These are phyloP conservation scores for Blastobasis adustella DNA, from an alignment of 2,888 invertebrate species.

Conservation along the genomic window DNA sequence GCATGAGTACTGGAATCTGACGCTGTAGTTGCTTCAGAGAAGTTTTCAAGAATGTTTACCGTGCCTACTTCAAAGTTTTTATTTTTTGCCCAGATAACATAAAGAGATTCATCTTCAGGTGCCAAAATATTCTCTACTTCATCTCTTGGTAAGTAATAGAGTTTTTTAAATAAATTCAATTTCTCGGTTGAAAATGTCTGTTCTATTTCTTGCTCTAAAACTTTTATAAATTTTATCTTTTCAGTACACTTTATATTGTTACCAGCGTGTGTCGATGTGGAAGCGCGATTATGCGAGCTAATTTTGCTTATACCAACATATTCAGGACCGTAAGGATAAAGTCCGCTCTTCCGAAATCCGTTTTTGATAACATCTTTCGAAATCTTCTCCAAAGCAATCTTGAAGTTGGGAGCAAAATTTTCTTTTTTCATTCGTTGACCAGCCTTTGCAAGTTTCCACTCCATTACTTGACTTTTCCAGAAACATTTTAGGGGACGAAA, in stretches of 20 bases:
- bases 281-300: slow-evolving; percentile 1
- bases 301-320: slow-evolving; percentile 20
- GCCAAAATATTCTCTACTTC: slow-evolving; percentile 8
- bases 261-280: too few species aligned
- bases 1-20: background rate
- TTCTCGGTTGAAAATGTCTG: slow-evolving; percentile 13
- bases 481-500: slow-evolving; percentile 19
- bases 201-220: slow-evolving; percentile 16
- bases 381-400: slow-evolving; percentile 13
- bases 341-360: slow-evolving; percentile 19
- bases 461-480: slow-evolving; percentile 15
- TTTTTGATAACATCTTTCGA: slow-evolving; percentile 15
- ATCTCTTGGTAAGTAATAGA: slow-evolving; percentile 14
- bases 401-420: slow-evolving; percentile 17
- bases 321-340: slow-evolving; percentile 21
- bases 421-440: slow-evolving; percentile 17
- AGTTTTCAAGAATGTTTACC: too few species aligned
- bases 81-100: slow-evolving; percentile 16
- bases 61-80: slow-evolving; percentile 11
- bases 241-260: too few species aligned
- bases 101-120: slow-evolving; percentile 13
- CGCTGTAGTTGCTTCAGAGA: too few species aligned
- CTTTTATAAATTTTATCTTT: slow-evolving; percentile 10
- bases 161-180: slow-evolving; percentile 14
- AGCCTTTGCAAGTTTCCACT: slow-evolving; percentile 16